A percentile compares a stretch with the other conserved stretches of the same genome.
These are phyloP conservation scores for Caranx ignobilis DNA, from an alignment of 2,113 vertebrate species.

Conservation along the genomic window DNA sequence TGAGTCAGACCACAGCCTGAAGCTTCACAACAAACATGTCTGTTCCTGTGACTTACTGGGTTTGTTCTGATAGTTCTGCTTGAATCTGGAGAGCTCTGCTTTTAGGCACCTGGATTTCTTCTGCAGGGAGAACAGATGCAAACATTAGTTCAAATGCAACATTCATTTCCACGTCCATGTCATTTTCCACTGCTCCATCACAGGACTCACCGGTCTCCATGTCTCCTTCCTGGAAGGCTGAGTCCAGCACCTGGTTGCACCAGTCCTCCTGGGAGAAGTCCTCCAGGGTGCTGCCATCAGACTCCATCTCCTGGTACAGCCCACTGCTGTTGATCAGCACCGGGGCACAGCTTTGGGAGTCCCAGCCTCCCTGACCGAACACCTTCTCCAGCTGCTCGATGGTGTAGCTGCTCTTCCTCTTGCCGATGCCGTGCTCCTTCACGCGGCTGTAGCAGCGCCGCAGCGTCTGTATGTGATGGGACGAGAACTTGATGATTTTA, in stretches of 20 bases:
- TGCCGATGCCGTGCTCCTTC: slow-evolving; percentile 97
- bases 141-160: neutral
- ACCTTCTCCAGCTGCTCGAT: slow-evolving; percentile 99
- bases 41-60: slow-evolving; percentile 88
- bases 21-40: neutral
- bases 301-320: slow-evolving; percentile 98
- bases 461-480: slow-evolving; percentile 86
- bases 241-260: slow-evolving; percentile 96
- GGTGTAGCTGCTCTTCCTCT: slow-evolving; percentile 99
- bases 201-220: slow-evolving; percentile 91
- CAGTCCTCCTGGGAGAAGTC: slow-evolving; percentile 98
- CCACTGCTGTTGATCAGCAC: slow-evolving; percentile 99
- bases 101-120: slow-evolving; percentile 92
- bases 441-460: slow-evolving; percentile 98
- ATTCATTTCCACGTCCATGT: too few relatives aligned
- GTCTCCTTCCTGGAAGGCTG: slow-evolving; percentile 93
- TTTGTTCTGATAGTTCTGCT: slow-evolving; percentile 90
- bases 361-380: slow-evolving; percentile 98
- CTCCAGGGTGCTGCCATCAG: slow-evolving; percentile 96
- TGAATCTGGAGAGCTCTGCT: slow-evolving; percentile 91
- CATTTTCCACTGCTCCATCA: too few relatives aligned
- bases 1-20: neutral
- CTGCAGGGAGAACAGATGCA: slow-evolving; percentile 72
- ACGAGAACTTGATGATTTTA: neutral
- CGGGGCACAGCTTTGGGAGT: slow-evolving; percentile 95